A percentile compares a stretch with the other conserved stretches of the same genome.
phyloP scores from a whole-genome alignment of 2,888 invertebrate genomes.

The Cheilosia soror region DNA sequence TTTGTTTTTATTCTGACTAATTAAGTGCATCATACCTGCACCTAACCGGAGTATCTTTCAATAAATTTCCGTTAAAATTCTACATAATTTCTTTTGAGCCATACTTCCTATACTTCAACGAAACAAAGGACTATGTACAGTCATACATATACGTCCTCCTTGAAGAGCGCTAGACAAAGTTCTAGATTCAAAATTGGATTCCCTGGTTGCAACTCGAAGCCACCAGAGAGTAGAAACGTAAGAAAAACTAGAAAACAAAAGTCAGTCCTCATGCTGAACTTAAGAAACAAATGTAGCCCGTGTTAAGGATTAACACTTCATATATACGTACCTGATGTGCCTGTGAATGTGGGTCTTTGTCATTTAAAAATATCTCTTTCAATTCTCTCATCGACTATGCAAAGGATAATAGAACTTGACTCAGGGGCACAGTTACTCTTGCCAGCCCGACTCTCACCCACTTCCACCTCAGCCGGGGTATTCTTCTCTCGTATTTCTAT shows the following conservation, averaged over 20 bases:
- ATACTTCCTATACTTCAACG: not conserved
- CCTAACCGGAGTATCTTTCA: not conserved
- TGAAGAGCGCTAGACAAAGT: not conserved
- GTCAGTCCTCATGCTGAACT: conserved; percentile 26
- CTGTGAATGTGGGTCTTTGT: conserved; percentile 51
- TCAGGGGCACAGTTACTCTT: conserved; percentile 30
- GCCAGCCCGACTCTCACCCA: not conserved
- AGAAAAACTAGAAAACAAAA: conserved; percentile 24
- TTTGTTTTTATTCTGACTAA: too few relatives aligned
- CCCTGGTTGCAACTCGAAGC: not conserved
- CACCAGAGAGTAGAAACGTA: not conserved
- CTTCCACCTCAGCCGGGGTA: conserved; percentile 4
- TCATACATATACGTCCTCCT: too few relatives aligned
- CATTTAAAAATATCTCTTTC: conserved; percentile 49
- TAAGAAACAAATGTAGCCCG: conserved; percentile 50
- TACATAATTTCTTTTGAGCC: not conserved
- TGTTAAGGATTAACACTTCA: conserved; percentile 50
- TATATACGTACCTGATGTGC: not conserved
- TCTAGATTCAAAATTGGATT: conserved; percentile 7
- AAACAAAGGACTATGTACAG: not conserved
- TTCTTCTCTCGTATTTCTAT: conserved; percentile 26
- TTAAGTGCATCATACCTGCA: too few relatives aligned
- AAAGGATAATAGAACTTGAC: conserved; percentile 39
- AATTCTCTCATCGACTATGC: conserved; percentile 38
- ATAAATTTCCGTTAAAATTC: not conserved